Conservation (phyloP, 1,140 invertebrate genomes). For the Aphis gossypii region DNA sequence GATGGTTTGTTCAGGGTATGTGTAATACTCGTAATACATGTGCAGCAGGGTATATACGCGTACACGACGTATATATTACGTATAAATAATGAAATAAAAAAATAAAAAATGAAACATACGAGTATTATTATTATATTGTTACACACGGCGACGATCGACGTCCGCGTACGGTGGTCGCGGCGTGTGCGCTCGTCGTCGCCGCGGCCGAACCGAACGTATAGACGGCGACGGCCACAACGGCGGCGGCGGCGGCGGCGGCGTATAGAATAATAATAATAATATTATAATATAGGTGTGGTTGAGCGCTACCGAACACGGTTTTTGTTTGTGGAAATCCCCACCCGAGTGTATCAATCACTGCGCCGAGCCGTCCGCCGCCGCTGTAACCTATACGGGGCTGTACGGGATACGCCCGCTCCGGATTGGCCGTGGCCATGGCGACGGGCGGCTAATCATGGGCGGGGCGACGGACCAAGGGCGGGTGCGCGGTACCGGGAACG, state of each 20-base stretch:
- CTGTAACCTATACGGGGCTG: slow-evolving; percentile 55
- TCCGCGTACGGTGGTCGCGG: neutral
- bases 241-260: no score
- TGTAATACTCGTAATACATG: no score
- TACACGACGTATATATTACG: no score
- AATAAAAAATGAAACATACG: no score
- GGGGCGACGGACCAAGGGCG: slow-evolving; percentile 41
- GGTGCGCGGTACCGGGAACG: neutral
- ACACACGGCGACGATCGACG: neutral
- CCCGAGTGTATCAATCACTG: slow-evolving; percentile 58
- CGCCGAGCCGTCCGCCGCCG: slow-evolving; percentile 8
- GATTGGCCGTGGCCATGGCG: slow-evolving; percentile 61
- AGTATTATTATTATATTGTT: neutral
- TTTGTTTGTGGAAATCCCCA: slow-evolving; percentile 55
- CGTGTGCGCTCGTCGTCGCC: neutral
- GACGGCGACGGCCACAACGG: no score
- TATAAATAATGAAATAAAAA: no score
- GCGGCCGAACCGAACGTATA: neutral
- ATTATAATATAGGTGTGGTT: slow-evolving; percentile 40
- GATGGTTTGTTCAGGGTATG: no score
- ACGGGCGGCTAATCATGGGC: slow-evolving; percentile 60
- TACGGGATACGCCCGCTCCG: slow-evolving; percentile 53
- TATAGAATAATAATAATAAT: neutral
- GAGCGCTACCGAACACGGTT: slow-evolving; percentile 39
- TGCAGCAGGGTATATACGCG: no score